Base-by-base conservation (phyloP, 2,113 vertebrate species). In the Phalacrocorax brasilianus region DNA sequence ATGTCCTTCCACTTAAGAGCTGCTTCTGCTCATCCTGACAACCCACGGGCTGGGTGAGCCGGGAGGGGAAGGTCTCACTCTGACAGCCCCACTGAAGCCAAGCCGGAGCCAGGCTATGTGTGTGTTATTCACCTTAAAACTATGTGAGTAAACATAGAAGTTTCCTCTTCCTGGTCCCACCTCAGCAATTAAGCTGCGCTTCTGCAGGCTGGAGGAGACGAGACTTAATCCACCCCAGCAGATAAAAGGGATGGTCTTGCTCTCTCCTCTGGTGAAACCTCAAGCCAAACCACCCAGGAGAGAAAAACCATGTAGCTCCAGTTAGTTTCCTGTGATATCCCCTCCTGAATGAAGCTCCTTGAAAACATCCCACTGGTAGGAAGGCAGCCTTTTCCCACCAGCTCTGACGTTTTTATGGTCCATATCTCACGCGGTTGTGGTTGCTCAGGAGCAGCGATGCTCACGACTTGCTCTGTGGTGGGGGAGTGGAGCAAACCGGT, bases 121-220 rank as follows among this genome's bases (percentile, higher is more conserved):
- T 4, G 9, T 3, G 30, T 93, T 96, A 96, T 86, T 95, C 93
- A 94, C 85, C 84, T 49, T 58, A 32, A 82, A 97, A 89, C 50
- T 91, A 89, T 92, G 91, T 30, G 87, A 78, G 87, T 77, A 92
- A 96, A 81, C 84, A 96, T 52, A 84, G 72, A 68, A 78, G 76
- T 55, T 84, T 92, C 52, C 80, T 84, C 87, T 95, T 92, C 84
- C 89, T 27, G 33, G 21, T 89, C 89, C 70, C 89, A 89, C 76
- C 80, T 86, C 3, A 2, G 84, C 63, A 67, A 33, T 74, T 24
- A 58, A 68, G 79, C 75, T 53, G 55, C 6, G 0, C 56, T 58
- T 67, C 82, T 87, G 79, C 74, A 59, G 92, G 21, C 44, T 28
- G 92, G 45, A 67, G 63, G 63, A 66, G 75, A 45, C 0, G 2